phyloP scores from a whole-genome alignment of 2,113 vertebrate species.

The Penelope pileata region DNA sequence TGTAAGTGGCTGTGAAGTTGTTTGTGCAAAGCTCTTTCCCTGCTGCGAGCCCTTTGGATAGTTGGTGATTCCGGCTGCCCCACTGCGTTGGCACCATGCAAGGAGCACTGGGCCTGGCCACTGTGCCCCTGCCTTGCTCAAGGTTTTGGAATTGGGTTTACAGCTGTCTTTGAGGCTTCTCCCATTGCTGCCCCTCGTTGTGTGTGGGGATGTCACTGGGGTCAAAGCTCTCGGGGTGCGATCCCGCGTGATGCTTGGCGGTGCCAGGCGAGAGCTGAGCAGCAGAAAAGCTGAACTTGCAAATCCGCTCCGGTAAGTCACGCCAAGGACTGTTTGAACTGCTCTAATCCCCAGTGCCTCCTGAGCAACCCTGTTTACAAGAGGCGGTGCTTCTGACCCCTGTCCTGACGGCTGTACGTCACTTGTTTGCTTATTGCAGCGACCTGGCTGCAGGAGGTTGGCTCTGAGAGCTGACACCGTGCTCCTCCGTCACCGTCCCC shows the following conservation, averaged over 20 bases:
- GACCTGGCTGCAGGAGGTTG: neutral
- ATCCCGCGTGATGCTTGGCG: neutral
- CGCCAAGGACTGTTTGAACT: conserved; percentile 51
- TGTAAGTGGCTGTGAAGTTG: neutral
- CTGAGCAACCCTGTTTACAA: conserved; percentile 41
- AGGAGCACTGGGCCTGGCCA: neutral
- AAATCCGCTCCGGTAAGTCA: neutral
- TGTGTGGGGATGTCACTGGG: neutral
- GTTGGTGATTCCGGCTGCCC: neutral
- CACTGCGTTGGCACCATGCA: neutral
- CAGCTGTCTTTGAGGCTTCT: neutral
- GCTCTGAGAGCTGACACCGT: neutral
- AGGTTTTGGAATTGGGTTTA: neutral
- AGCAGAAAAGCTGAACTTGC: conserved; percentile 56
- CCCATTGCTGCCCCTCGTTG: neutral
- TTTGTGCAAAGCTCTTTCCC: neutral
- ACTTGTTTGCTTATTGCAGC: conserved; percentile 28
- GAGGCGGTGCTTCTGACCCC: neutral
- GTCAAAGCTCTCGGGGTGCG: neutral
- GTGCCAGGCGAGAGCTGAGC: neutral
- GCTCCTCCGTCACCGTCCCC: neutral
- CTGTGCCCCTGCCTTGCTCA: neutral
- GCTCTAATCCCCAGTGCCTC: conserved; percentile 38
- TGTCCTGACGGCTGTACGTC: neutral
- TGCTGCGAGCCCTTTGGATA: neutral